Evolutionary conservation across 2,888 invertebrate species (phyloP).

Genomic region (Ditula angustiorana): DNA sequence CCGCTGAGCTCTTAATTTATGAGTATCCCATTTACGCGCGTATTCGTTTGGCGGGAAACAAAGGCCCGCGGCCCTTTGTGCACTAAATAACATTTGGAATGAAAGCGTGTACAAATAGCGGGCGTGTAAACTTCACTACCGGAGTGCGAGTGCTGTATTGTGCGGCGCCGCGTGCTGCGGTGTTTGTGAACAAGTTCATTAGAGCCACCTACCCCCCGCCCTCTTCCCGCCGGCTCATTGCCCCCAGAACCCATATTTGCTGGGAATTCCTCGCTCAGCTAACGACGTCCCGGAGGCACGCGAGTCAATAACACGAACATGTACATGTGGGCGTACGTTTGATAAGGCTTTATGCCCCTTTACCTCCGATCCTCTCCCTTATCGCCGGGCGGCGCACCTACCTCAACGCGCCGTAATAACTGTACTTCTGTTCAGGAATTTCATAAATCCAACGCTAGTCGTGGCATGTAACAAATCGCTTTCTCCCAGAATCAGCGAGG

Average conservation of each 20-base stretch:
- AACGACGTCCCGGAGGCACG: constrained; percentile 18
- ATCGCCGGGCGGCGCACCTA: constrained; percentile 22
- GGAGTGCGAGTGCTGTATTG: constrained; percentile 4
- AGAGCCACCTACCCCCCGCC: constrained; percentile 4
- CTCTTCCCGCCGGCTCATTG: background rate
- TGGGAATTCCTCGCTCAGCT: constrained; percentile 7
- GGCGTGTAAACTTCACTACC: constrained; percentile 6
- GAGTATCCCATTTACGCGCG: constrained; percentile 38
- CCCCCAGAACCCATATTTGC: constrained; percentile 22
- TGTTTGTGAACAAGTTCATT: constrained; percentile 41
- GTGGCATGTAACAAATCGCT: constrained; percentile 7
- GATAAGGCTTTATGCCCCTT: constrained; percentile 35
- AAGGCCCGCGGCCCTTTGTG: constrained; percentile 33
- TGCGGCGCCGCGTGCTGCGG: constrained; percentile 6
- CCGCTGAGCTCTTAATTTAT: constrained; percentile 29
- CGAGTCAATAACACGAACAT: constrained; percentile 26
- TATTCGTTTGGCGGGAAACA: constrained; percentile 21
- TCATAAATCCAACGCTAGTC: constrained; percentile 20
- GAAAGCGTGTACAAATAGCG: constrained; percentile 34
- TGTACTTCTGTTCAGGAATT: constrained; percentile 5
- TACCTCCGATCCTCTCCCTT: constrained; percentile 9
- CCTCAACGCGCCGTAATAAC: constrained; percentile 12
- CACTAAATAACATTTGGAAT: constrained; percentile 37
- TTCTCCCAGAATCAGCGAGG: too few relatives aligned
- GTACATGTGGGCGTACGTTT: background rate